Evolutionary conservation across 2,113 vertebrate species (phyloP).

Genomic region (Notothenia coriiceps): DNA sequence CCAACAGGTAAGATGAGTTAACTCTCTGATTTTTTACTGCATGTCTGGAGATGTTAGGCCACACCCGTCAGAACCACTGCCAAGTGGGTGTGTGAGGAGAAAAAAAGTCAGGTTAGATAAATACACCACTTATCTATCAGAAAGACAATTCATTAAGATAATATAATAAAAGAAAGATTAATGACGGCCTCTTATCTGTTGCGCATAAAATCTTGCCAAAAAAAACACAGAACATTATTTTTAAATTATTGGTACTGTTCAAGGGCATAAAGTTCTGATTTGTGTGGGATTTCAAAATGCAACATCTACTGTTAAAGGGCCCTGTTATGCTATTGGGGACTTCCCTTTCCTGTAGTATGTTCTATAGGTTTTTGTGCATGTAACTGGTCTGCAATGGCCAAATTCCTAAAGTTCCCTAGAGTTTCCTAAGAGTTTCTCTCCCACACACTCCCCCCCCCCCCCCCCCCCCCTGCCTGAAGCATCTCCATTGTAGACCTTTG

Average conservation of each 20-base stretch:
- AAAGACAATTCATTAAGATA: too few relatives aligned
- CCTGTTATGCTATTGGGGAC: too few relatives aligned
- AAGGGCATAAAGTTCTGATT: neutral
- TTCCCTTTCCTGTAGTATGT: too few relatives aligned
- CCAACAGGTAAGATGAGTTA: conserved; percentile 72
- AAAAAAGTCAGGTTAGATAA: neutral
- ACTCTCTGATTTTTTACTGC: conserved; percentile 37
- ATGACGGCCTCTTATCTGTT: neutral
- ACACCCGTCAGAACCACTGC: conserved; percentile 37
- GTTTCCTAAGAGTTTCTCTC: too few relatives aligned
- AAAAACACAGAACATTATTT: neutral
- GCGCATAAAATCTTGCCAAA: neutral
- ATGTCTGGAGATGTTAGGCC: conserved; percentile 67
- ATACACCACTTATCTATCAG: neutral
- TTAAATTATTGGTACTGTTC: neutral
- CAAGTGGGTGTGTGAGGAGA: conserved; percentile 13
- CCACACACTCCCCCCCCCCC: too few relatives aligned
- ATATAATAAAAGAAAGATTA: neutral
- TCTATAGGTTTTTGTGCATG: too few relatives aligned
- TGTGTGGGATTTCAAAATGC: too few relatives aligned
- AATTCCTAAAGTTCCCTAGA: too few relatives aligned
- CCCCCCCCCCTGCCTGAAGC: too few relatives aligned
- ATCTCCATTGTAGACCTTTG: too few relatives aligned
- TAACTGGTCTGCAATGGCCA: too few relatives aligned
- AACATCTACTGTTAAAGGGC: too few relatives aligned